Conservation (phyloP, 2,113 vertebrate species). For the Poeciliopsis retropinna region DNA sequence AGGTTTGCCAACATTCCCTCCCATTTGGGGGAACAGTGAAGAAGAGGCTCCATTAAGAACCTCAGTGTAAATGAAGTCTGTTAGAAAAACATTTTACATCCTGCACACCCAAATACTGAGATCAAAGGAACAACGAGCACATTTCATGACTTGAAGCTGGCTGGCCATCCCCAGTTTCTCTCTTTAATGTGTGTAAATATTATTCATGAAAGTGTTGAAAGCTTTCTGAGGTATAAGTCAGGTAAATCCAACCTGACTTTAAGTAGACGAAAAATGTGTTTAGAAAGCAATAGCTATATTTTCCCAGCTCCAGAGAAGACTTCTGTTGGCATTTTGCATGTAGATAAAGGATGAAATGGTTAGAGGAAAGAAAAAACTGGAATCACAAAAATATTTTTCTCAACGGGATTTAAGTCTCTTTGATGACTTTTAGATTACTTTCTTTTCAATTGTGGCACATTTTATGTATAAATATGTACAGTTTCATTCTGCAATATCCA, state of each 20-base stretch:
- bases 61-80: conserved; percentile 28
- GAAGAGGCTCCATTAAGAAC: conserved; percentile 39
- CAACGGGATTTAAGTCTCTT: not conserved
- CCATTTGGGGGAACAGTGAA: conserved; percentile 20
- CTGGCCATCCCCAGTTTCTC: conserved; percentile 13
- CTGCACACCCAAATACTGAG: not conserved
- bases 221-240: conserved; percentile 26
- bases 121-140: conserved; percentile 24
- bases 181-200: conserved; percentile 57
- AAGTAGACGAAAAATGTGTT: conserved; percentile 46
- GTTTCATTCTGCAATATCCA: not conserved
- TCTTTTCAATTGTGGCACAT: not conserved
- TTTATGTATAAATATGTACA: not conserved
- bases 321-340: conserved; percentile 8
- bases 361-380: not conserved
- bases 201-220: conserved; percentile 59
- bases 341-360: conserved; percentile 17
- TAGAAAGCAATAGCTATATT: conserved; percentile 31
- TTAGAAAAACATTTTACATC: conserved; percentile 29
- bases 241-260: conserved; percentile 58
- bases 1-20: conserved; percentile 30
- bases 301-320: conserved; percentile 15
- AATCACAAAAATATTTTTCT: not conserved
- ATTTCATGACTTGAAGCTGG: conserved; percentile 12
- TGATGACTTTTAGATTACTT: not conserved